Evolutionary conservation across 2,888 invertebrate species (phyloP), one percentile per base, ranked within the genome.

Genomic region (Phengaris arion): DNA sequence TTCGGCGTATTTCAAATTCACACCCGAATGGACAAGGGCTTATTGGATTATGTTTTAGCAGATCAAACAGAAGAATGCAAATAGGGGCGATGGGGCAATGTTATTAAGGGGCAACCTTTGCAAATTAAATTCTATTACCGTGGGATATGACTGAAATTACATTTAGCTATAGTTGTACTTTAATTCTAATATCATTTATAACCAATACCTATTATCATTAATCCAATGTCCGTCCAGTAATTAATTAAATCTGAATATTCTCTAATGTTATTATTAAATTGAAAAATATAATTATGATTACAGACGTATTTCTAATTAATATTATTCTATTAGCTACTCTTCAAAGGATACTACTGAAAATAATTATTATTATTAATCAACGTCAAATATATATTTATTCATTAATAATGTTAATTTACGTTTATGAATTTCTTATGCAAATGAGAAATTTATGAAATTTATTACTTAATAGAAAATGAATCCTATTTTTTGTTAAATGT

Each of bases 41-140:
- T 84, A 91, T 91, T 86, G 89, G 91, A 92, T 92, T 91, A 91
- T 86, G 85, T 85, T 88, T 90, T 87, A 85, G 85, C 85, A 86
- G 86, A 88, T 91, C 88, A 87, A 90, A 89, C 86, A 85, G 86
- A 85, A 81, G 82, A 83, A 83, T 83, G 85, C 84, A 86, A 87
- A 87, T 83, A 85, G 86, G 89, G 88, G 86, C 83, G 85, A 84
- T 83, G 83, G 84, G 84, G 79, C 85, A 85, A 81, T 78, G 82
- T 81, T 83, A 83, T 35, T 35, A 81, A 74, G 46, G 68, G 64
- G 35, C 22, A 22, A 68, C 51, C 9, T 48, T 64, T 48, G 51
- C 10, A 70, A 51, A 51, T 70, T 70, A 22, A 51, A 70, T 15
- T 48, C 48, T 70, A 51, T 70, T 10, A 45, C 70, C 6, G 70